phyloP scores from a whole-genome alignment of 2,113 vertebrate species.

The Ramphastos sulfuratus region DNA sequence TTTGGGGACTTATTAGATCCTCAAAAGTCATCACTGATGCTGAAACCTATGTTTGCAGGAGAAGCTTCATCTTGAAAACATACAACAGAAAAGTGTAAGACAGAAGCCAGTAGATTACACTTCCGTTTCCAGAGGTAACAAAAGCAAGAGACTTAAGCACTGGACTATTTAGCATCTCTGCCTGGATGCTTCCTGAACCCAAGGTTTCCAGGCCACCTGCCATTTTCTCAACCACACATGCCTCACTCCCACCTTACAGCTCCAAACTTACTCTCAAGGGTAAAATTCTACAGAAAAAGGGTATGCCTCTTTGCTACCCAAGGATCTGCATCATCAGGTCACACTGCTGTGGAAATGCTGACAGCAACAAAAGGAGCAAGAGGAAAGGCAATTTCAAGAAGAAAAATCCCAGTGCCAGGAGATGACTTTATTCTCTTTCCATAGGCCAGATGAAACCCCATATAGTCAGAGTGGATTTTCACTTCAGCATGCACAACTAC shows the following conservation, averaged over 20 bases:
- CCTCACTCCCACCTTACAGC: too few relatives aligned
- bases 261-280: not conserved
- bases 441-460: not conserved
- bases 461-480: not conserved
- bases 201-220: not conserved
- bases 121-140: not conserved
- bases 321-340: not conserved
- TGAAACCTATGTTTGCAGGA: constrained; percentile 68
- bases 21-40: constrained; percentile 46
- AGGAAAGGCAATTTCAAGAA: not conserved
- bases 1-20: constrained; percentile 62
- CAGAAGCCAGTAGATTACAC: not conserved
- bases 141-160: not conserved
- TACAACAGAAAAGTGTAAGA: not conserved
- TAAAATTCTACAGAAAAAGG: accelerated
- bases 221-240: too few relatives aligned
- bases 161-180: not conserved
- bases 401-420: not conserved
- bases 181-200: not conserved
- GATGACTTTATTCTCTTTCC: not conserved
- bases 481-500: not conserved
- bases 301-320: not conserved
- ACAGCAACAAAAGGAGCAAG: accelerated
- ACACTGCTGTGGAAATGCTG: not conserved
- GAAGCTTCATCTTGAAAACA: constrained; percentile 63